These are phyloP conservation scores for Cladopsammia gracilis DNA, from an alignment of 64 coral and sea anemone species.

Conservation along the genomic window DNA sequence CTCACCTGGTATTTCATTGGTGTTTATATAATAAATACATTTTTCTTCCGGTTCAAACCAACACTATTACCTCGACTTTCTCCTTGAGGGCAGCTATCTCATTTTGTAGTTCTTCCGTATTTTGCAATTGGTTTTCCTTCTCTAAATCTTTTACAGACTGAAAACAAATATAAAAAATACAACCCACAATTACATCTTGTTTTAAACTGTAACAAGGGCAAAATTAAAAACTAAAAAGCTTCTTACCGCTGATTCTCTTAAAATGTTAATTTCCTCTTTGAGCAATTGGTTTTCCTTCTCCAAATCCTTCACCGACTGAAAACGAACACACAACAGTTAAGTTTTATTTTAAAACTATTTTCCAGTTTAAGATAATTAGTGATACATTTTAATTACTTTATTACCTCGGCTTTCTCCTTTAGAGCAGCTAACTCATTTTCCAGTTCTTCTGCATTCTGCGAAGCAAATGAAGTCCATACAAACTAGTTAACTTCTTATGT, in stretches of 20 bases:
- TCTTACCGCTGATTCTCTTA: neutral
- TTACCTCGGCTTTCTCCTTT: slow-evolving; percentile 15
- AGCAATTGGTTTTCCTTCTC: neutral
- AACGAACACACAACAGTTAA: too few relatives aligned
- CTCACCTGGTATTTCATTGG: too few relatives aligned
- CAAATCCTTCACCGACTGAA: neutral
- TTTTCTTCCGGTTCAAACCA: too few relatives aligned
- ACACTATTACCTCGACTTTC: neutral
- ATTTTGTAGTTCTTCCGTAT: slow-evolving; percentile 5
- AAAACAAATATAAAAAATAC: too few relatives aligned
- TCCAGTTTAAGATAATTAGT: neutral
- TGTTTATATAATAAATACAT: too few relatives aligned
- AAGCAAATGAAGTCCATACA: neutral
- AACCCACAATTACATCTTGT: neutral
- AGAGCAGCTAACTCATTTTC: neutral
- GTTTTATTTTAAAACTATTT: too few relatives aligned
- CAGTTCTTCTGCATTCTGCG: slow-evolving; percentile 11
- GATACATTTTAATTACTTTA: too few relatives aligned
- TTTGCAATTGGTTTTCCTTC: neutral
- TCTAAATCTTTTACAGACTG: too few relatives aligned
- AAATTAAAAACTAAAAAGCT: too few relatives aligned
- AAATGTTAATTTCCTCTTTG: slow-evolving; percentile 13
- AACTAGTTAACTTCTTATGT: neutral
- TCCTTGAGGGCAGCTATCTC: neutral
- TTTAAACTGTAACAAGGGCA: neutral